Percentiles rank a stretch among this genome's conserved stretches.
Conservation (phyloP, 2,113 vertebrate species). For the Astatotilapia flaviijosephi region DNA sequence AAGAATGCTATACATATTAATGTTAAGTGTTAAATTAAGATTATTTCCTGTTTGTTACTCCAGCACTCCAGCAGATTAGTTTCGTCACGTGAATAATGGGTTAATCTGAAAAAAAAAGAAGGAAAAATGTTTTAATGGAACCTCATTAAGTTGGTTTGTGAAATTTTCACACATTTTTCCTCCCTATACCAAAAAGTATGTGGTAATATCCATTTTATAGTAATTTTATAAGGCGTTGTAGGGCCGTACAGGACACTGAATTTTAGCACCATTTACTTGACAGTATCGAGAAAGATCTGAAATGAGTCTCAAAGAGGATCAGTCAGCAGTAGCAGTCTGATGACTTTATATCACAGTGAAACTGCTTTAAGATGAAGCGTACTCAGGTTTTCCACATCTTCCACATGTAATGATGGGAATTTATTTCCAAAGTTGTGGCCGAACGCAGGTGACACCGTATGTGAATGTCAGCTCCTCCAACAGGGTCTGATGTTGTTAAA, state of each 20-base stretch:
- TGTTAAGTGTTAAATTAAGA: neutral
- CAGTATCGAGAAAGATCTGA: neutral
- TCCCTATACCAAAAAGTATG: neutral
- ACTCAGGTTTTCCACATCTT: neutral
- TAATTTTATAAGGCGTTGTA: neutral
- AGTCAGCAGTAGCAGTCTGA: neutral
- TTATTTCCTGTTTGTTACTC: neutral
- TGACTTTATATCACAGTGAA: neutral
- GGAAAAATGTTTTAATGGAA: neutral
- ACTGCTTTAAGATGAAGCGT: neutral
- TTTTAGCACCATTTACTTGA: neutral
- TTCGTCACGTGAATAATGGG: neutral
- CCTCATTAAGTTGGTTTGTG: neutral
- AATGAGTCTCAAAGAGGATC: neutral
- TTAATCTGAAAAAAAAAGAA: neutral
- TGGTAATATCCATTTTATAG: neutral
- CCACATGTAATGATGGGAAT: neutral
- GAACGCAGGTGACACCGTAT: neutral
- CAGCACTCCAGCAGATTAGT: neutral
- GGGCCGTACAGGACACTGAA: neutral
- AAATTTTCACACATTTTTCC: neutral
- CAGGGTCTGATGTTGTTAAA: neutral
- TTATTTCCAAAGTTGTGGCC: neutral
- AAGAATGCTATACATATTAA: neutral
- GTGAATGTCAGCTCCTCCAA: neutral